A percentile compares a stretch with the other conserved stretches of the same genome.
These are phyloP conservation scores for Phrynocephalus forsythii DNA, from an alignment of 2,797 vertebrate species.

Conservation along the genomic window DNA sequence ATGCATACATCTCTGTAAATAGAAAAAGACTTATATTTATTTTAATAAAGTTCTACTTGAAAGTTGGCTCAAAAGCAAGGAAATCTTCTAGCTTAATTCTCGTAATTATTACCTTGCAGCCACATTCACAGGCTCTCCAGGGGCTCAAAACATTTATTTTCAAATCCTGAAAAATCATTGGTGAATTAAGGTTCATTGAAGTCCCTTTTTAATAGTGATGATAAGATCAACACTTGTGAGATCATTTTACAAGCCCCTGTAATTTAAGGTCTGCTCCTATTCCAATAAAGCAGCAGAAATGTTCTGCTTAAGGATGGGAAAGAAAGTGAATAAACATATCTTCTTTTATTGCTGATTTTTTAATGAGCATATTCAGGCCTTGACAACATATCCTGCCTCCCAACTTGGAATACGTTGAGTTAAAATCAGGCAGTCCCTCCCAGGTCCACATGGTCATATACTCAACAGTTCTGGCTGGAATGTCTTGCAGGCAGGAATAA, in stretches of 20 bases:
- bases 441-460: neutral
- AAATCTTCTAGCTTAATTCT: neutral
- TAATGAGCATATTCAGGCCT: slow-evolving; percentile 25
- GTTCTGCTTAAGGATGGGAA: slow-evolving; percentile 45
- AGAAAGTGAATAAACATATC: neutral
- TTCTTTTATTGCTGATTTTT: too few relatives aligned
- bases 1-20: too few relatives aligned
- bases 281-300: slow-evolving; percentile 41
- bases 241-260: slow-evolving; percentile 23
- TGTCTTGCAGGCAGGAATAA: neutral
- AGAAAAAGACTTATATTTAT: neutral
- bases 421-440: neutral
- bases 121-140: neutral
- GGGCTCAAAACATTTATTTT: slow-evolving; percentile 4
- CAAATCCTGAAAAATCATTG: neutral
- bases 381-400: slow-evolving; percentile 32
- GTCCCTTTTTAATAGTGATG: neutral
- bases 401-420: neutral
- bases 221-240: slow-evolving; percentile 38
- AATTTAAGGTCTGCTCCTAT: slow-evolving; percentile 31
- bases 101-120: neutral
- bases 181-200: neutral
- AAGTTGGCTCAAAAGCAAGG: neutral
- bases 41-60: slow-evolving; percentile 43
- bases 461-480: neutral